Base-by-base conservation (phyloP, 1,140 invertebrate species). In the Argopecten irradians region DNA sequence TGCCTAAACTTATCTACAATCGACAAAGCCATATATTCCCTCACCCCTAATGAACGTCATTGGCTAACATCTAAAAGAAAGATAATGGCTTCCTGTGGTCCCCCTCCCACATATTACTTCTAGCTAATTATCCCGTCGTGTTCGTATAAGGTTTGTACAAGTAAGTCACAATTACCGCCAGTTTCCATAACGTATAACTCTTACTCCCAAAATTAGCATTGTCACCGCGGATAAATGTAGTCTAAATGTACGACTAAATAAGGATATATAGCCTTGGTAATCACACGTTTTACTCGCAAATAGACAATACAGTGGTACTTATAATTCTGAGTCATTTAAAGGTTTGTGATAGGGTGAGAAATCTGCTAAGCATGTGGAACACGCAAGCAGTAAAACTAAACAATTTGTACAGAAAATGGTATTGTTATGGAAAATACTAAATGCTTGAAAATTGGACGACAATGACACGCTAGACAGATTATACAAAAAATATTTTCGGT, bases 1-100 rank as follows among this genome's bases (percentile, higher is more conserved):
- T 5, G 55, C 28, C 55, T 71, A 71, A 71, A 71, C 55, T 71
- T 71, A 71, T 71, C 55, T 71, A 71, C 55, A 71, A 71, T 71
- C 55, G 55, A 5, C 28, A 5, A 71, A 71, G 55, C 55, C 55
- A 71, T 71, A 71, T 71, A 71, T 71, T 28, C 28, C n/a, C 55
- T n/a, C 55, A 71, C n/a, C n/a, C 55, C 55, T 71, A 71, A 71
- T 71, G 22, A 71, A 71, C 55, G 55, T 71, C 55, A 71, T 71
- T 71, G 55, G 55, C 55, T 71, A 71, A 71, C 55, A 71, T 71
- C 55, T 71, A 71, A 71, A 46, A 71, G 55, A 71, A 71, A 71
- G 55, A 71, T 71, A 71, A 71, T 71, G 55, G 55, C 28, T 71
- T 71, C 55, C 55, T n/a, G 55, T 71, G 55, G 22, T 28, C 28